phyloP scores from a whole-genome alignment of 2,113 vertebrate species.

The Actinemys pallida region DNA sequence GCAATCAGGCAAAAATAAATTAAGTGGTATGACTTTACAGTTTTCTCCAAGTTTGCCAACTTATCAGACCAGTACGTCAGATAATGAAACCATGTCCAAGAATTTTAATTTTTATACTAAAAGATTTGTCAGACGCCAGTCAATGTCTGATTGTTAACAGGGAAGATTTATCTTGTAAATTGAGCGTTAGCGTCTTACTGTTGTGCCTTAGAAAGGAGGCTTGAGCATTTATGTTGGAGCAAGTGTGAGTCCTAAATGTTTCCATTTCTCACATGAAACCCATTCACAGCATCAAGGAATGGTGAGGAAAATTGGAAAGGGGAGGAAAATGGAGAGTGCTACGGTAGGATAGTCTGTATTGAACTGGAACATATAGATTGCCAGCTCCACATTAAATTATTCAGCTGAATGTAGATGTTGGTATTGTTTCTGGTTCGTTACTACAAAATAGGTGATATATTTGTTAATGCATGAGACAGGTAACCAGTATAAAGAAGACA shows the following conservation, averaged over 20 bases:
- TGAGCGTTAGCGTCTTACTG: neutral
- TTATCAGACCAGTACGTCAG: neutral
- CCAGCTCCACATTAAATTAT: neutral
- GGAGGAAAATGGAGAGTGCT: neutral
- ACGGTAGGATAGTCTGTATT: neutral
- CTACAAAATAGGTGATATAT: neutral
- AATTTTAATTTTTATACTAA: neutral
- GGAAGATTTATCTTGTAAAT: neutral
- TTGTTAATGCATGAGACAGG: neutral
- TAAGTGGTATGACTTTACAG: slow-evolving; percentile 85
- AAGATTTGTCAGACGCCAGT: neutral
- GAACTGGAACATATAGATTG: neutral
- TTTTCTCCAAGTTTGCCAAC: neutral
- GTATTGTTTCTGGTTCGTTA: neutral
- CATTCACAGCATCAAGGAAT: neutral
- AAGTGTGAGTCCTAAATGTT: neutral
- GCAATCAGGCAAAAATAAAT: slow-evolving; percentile 90
- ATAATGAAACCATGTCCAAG: neutral
- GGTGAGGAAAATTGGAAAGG: neutral
- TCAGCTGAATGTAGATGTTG: rapidly evolving
- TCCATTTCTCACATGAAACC: neutral
- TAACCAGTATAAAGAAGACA: neutral
- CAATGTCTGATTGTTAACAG: neutral
- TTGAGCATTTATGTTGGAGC: neutral
- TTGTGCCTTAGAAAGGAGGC: neutral